Base-by-base conservation (phyloP, 2,113 vertebrate genomes). In the Catharus minimus region DNA sequence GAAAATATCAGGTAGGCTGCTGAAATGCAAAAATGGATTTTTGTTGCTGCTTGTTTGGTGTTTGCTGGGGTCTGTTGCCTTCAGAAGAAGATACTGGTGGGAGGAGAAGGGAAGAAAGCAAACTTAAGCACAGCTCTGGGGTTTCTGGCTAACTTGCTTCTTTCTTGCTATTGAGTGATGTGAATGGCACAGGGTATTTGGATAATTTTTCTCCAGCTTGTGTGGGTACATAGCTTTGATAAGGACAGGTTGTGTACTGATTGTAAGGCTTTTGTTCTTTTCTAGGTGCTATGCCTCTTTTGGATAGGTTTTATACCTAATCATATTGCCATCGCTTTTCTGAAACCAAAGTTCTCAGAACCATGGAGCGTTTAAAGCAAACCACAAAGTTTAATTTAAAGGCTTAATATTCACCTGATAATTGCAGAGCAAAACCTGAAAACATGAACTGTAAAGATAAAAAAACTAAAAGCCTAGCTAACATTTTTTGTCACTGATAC, bases 1-100 rank as follows among this genome's bases (percentile, higher is more conserved):
- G 99, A 99, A 97, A 98, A 98, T 96, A 98, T 99, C 98, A 99
- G 99, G 99, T 99, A 96, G 5, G 92, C 85, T 6, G 6, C 33
- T 38, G 73, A 83, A 67, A 58, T 53, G 58, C 20, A 16, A 38
- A 46, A 66, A 60, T 20, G n/a, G 60, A 15, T 39, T 78, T 84
- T 62, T 67, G 18, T 61, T 74, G 47, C 46, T 64, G 47, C 15
- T 53, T n/a, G 9, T 50, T 84, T 67, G 41, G 16, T n/a, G 28
- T 75, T 72, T 86, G 30, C 28, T 89, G 41, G 52, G 5, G 32
- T 90, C 85, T 78, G 28, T 64, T 86, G 4, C 53, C 38, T 67
- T 5, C 11, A 65, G 64, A 89, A 46, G 22, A 73, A 47, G 49
- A 7, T 52, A 41, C 0, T 21, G 12, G 33, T 55, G 50, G 58